Conservation (phyloP, 2,113 vertebrate species). For the cat (Felis catus) region F.catus_Fca126_mat1.0 CM031411.1:76192001-76192500, state of each 20-base stretch:
- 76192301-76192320: constrained; percentile 18
- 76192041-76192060: neutral
- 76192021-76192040: constrained; percentile 1
- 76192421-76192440: constrained; percentile 26
- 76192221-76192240: neutral
- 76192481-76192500: constrained; percentile 17
- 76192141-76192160: constrained; percentile 36
- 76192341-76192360: constrained; percentile 1
- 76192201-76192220: constrained; percentile 11
- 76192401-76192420: neutral
- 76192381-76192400: constrained; percentile 12
- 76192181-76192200: neutral
- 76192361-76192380: neutral
- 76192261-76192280: neutral
- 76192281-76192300: neutral
- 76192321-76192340: neutral
- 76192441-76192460: constrained; percentile 22
- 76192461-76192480: neutral
- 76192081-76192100: constrained; percentile 52
- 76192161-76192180: neutral
- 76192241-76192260: neutral
- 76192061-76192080: neutral
- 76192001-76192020: neutral
- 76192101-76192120: constrained; percentile 38
- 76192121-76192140: constrained; percentile 25